phyloP scores from a whole-genome alignment of 2,113 vertebrate genomes.

The human (Homo sapiens) region DNA sequence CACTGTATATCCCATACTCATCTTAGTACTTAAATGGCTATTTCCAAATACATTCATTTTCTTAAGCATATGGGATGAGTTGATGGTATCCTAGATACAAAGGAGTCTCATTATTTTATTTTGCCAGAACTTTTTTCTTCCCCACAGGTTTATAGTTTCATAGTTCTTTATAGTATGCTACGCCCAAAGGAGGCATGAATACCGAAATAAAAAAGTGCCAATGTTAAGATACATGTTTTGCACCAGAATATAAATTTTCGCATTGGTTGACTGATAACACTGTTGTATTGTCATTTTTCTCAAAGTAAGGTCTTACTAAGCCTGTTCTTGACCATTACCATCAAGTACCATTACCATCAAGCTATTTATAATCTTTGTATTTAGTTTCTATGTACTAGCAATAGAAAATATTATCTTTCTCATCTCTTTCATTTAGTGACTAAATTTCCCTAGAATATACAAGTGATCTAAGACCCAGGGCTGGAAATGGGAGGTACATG shows the following conservation, averaged over 20 bases:
- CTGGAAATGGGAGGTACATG: background rate
- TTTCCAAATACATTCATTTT: constrained; percentile 31
- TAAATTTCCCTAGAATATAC: constrained; percentile 18
- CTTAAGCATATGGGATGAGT: constrained; percentile 6
- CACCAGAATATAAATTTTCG: background rate
- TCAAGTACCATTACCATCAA: constrained; percentile 15
- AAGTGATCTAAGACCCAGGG: background rate
- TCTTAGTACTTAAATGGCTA: constrained; percentile 6
- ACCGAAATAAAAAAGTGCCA: background rate
- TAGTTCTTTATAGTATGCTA: background rate
- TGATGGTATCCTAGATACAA: background rate
- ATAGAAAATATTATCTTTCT: constrained; percentile 41
- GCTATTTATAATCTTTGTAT: constrained; percentile 31
- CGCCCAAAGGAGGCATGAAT: background rate
- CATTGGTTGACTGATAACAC: background rate
- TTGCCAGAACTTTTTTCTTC: constrained; percentile 6
- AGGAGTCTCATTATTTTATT: background rate
- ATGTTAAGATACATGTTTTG: constrained; percentile 4
- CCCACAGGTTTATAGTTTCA: background rate
- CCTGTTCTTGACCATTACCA: constrained; percentile 4
- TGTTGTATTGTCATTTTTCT: background rate
- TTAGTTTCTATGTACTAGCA: constrained; percentile 42
- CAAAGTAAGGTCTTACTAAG: background rate
- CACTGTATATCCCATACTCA: background rate
- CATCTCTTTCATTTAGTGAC: constrained; percentile 21